These are phyloP conservation scores for Aporophyla lueneburgensis DNA, from an alignment of 2,888 invertebrate species.

Conservation along the genomic window DNA sequence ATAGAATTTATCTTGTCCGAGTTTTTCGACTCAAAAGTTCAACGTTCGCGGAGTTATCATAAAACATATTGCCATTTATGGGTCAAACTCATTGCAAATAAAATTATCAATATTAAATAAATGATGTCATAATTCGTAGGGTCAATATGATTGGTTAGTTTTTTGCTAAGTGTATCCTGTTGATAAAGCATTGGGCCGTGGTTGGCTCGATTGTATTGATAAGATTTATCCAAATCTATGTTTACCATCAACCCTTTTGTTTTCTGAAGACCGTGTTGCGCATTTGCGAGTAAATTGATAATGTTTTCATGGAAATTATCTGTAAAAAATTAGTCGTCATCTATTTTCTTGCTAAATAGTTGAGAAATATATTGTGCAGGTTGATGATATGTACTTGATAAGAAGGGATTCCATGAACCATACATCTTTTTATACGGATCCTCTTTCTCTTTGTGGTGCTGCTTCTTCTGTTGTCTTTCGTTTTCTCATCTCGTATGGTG, in stretches of 20 bases:
- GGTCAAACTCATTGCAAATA: conserved; percentile 36
- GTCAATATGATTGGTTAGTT: conserved; percentile 22
- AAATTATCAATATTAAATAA: conserved; percentile 36
- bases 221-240: conserved; percentile 31
- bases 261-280: conserved; percentile 1
- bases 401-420: background rate
- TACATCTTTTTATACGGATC: background rate
- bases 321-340: conserved; percentile 13
- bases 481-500: background rate
- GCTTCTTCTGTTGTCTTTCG: background rate
- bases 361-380: conserved; percentile 2
- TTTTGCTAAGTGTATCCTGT: conserved; percentile 18
- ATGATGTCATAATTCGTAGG: conserved; percentile 18
- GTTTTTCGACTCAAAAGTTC: conserved; percentile 13
- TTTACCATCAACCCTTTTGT: conserved; percentile 27
- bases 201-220: conserved; percentile 36
- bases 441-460: conserved; percentile 11
- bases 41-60: conserved; percentile 14
- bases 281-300: conserved; percentile 26
- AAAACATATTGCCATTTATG: background rate
- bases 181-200: conserved; percentile 27
- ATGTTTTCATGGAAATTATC: conserved; percentile 22
- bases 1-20: conserved; percentile 1
- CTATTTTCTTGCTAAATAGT: conserved; percentile 15
- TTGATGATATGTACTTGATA: background rate